Base-by-base conservation (phyloP, 2,888 invertebrate genomes). In the Drosophila siamana region DNA sequence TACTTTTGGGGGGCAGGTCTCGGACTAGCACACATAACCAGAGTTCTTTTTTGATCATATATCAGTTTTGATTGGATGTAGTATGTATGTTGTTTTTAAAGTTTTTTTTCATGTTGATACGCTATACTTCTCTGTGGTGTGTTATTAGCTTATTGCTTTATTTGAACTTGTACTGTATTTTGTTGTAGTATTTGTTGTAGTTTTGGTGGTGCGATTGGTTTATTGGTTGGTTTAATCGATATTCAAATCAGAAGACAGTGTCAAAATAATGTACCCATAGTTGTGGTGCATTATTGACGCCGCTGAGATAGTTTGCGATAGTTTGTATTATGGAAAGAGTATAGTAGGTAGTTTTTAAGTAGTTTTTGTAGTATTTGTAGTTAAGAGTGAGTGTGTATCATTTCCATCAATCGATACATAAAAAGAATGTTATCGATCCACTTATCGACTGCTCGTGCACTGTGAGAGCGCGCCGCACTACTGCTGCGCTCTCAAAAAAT, bases 161-260 rank as follows among this genome's bases (percentile, higher is more conserved):
- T 19, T 65, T 47, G 59, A 59, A 57, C 65, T 75, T 82, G 70
- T 76, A 69, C 70, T 86, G 72, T 88, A 72, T 80, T 51, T 68
- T 60, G 64, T 84, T 41, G 40, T 41, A 7, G 38, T 72, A 69
- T 60, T 78, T 82, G 67, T 84, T 73, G 72, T 78, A 41, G 24
- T 54, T 46, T 77, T 79, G 66, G 66, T 76, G 73, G 74, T 71
- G 63, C 60, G 68, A 65, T 54, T 72, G 36, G 15, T 38, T 38
- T 28, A 28, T 36, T 38, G 36, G n/a, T 56, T 76, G 60, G 76
- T 78, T 75, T 74, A 81, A 78, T 83, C 78, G 86, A 89, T 91
- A 91, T 90, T 81, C 92, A 92, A 92, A 92, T 92, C 92, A 92
- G 92, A 92, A 92, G 92, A 92, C 92, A 92, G 92, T 92, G 92